A percentile compares a stretch with the other conserved stretches of the same genome.
Conservation (phyloP, 2,888 invertebrate species). For the Cyrtodaria siliqua region DNA sequence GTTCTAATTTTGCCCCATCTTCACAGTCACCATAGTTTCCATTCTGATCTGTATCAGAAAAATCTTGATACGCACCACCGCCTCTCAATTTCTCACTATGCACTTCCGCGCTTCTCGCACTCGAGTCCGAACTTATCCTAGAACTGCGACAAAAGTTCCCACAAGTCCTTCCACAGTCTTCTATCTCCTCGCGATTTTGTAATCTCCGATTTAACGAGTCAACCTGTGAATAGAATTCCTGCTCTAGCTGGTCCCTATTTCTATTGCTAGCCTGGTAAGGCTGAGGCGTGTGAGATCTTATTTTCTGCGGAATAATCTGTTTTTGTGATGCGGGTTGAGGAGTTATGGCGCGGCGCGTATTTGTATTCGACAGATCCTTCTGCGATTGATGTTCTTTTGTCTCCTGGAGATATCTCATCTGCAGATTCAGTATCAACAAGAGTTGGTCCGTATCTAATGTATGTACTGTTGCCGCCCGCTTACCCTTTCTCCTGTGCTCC, state of each 20-base stretch:
- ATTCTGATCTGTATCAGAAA: background rate
- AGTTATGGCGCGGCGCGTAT: constrained; percentile 72
- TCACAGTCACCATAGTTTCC: background rate
- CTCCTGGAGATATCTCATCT: constrained; percentile 80
- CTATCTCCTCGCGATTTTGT: too few species aligned
- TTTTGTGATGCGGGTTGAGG: constrained; percentile 71
- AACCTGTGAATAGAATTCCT: constrained; percentile 35
- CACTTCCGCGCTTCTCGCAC: constrained; percentile 19
- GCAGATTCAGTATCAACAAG: constrained; percentile 77
- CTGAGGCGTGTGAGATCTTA: constrained; percentile 78
- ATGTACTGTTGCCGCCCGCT: constrained; percentile 78
- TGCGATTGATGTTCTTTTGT: constrained; percentile 66
- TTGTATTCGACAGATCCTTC: constrained; percentile 26
- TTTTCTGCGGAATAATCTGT: constrained; percentile 60
- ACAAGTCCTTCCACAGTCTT: too few species aligned
- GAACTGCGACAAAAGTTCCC: constrained; percentile 12
- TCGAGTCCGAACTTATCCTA: constrained; percentile 36
- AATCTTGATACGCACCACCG: constrained; percentile 4
- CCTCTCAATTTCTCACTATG: background rate
- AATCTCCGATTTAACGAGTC: constrained; percentile 8
- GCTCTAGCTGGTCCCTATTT: constrained; percentile 22
- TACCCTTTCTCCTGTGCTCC: constrained; percentile 73
- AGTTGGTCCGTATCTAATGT: constrained; percentile 79
- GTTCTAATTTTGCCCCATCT: background rate
- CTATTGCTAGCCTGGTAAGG: constrained; percentile 59